These are phyloP conservation scores for Mesitornis unicolor DNA, from an alignment of 2,113 vertebrate genomes.

Conservation along the genomic window DNA sequence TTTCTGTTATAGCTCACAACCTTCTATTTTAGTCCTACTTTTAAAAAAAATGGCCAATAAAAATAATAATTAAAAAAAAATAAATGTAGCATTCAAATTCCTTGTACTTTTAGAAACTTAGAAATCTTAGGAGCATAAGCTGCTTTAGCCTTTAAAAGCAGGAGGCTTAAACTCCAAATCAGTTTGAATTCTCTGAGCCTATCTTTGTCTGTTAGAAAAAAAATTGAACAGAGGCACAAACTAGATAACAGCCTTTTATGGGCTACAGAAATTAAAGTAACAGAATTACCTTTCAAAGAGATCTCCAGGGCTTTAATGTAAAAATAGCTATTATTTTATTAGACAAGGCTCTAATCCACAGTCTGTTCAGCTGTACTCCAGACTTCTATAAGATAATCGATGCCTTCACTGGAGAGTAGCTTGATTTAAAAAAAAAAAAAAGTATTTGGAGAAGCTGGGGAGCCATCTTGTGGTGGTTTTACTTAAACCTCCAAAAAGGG, in stretches of 20 bases:
- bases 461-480: slow-evolving; percentile 63
- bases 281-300: slow-evolving; percentile 70
- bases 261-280: slow-evolving; percentile 71
- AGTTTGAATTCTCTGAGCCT: slow-evolving; percentile 61
- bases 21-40: background rate
- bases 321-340: slow-evolving; percentile 76
- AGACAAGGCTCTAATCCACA: slow-evolving; percentile 68
- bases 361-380: slow-evolving; percentile 51
- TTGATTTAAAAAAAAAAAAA: background rate
- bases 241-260: slow-evolving; percentile 69
- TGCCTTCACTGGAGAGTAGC: slow-evolving; percentile 33
- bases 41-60: background rate
- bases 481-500: background rate
- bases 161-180: slow-evolving; percentile 59
- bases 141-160: slow-evolving; percentile 58
- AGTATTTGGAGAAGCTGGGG: slow-evolving; percentile 47
- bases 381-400: slow-evolving; percentile 67
- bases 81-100: background rate
- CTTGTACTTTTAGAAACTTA: slow-evolving; percentile 16
- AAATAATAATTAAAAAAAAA: background rate
- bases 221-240: slow-evolving; percentile 55
- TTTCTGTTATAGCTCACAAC: background rate
- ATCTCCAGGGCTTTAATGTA: slow-evolving; percentile 69
- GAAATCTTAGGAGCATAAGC: slow-evolving; percentile 43
- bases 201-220: slow-evolving; percentile 13